Evolutionary conservation across 2,797 vertebrate genomes (phyloP).

Genomic region (Jordanella pulchra): DNA sequence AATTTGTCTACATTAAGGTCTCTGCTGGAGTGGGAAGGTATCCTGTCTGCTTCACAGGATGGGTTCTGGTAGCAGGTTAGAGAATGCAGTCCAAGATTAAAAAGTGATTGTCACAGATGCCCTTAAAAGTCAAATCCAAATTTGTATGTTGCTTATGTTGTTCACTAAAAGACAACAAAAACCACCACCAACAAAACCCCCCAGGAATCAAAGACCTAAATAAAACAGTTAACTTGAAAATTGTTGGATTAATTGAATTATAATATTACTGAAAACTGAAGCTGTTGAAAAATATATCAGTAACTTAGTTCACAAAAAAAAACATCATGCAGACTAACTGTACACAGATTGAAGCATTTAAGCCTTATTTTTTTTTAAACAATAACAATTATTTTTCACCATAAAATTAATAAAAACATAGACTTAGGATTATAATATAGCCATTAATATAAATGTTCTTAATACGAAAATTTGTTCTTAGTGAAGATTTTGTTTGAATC

Average conservation of each 20-base stretch:
- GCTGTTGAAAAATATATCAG: too few species aligned
- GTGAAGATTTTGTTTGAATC: neutral
- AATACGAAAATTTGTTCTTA: neutral
- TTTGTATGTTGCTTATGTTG: neutral
- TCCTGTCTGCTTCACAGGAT: neutral
- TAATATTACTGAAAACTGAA: neutral
- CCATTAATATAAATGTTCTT: neutral
- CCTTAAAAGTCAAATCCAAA: neutral
- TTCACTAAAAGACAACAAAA: neutral
- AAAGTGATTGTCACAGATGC: neutral
- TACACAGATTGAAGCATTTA: neutral
- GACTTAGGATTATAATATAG: neutral
- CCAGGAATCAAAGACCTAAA: neutral
- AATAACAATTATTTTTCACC: neutral
- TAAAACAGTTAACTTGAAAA: neutral
- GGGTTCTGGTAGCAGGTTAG: neutral
- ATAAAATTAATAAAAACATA: neutral
- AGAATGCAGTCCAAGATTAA: neutral
- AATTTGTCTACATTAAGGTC: neutral
- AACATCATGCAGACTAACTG: neutral
- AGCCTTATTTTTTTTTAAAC: neutral
- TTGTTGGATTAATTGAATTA: neutral
- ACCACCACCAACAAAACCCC: too few species aligned
- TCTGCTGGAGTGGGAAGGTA: neutral
- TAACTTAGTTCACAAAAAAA: neutral